Base-by-base conservation (phyloP, 2,113 vertebrate genomes). In the Gasterosteus aculeatus region DNA sequence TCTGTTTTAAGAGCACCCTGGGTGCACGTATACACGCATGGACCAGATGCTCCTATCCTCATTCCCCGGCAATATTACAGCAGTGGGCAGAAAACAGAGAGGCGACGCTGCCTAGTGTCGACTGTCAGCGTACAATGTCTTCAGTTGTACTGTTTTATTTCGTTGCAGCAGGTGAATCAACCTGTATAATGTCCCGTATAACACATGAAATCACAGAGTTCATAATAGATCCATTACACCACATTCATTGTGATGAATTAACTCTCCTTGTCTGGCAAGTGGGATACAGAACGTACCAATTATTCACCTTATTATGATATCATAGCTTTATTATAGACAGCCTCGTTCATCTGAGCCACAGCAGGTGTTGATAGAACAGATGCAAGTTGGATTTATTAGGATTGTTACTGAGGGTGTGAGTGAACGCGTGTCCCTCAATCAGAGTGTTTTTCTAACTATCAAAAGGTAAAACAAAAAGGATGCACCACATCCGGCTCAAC, bases 21-120 rank as follows among this genome's bases (percentile, higher is more conserved):
- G 84, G 78, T 80, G 88, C 73, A 10, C 75, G 49, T 89, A 80
- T 22, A 82, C 26, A 12, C 4, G 46, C 69, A 72, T 83, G 83
- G 82, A 83, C 82, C 90, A 91, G 84, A 91, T 90, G 88, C 83
- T 85, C 2, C 58, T 77, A 86, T 83, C 82, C 88, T 89, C 80
- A 65, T 76, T 89, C 79, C 65, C 82, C 64, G 67, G 78, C 75
- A 82, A 46, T 83, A 63, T 68, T 22, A 54, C 78, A 58, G 62
- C 77, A 59, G 42, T 59, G 69, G 86, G 83, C 31, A 46, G 78
- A 60, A n/a, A 85, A 59, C 75, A 87, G 79, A 81, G 49, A 47
- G 71, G 69, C 12, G 65, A 65, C 64, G 65, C 56, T 72, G 42
- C 38, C 53, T 61, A 58, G 68, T 63, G 44, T 61, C 54, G 22